Evolutionary conservation across 2,888 invertebrate species (phyloP), one percentile per base, ranked within the genome.

Genomic region (Creontiades dilutus): DNA sequence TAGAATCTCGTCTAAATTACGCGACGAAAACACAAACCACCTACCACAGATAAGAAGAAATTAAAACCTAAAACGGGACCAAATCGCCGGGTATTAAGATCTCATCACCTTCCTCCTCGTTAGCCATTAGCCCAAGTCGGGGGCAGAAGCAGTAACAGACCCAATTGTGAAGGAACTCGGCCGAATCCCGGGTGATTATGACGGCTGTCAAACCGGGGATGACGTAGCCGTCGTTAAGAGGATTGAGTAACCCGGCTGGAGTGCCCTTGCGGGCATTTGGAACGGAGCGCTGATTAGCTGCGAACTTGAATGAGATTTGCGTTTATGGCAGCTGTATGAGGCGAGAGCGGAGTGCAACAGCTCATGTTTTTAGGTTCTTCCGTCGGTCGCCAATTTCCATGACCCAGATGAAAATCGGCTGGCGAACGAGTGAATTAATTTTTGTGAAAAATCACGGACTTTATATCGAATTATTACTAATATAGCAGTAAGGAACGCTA

Each of bases 141-240:
- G 78, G 78, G 46, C 78, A 78, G 78, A 37, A 27, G 78, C 47
- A 47, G 78, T 78, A 14, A 46, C n/a, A 47, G 78, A 47, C 37
- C 47, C 78, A 78, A 37, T 78, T 78, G 78, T 46, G 16, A 46
- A 19, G 16, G 78, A 37, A 78, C 46, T 46, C 47, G 78, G 78
- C 46, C 37, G 47, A 78, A 46, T 47, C 78, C 47, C 19, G 78
- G n/a, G 14, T 78, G 9, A 47, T 46, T 46, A 78, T 78, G 78
- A 78, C 78, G 78, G 46, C 78, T 78, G 78, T 46, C 78, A 78
- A 78, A 78, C 78, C 37, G 28, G 47, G 47, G 78, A 78, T 78
- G 78, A 78, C 47, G 78, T 78, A 78, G 78, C 78, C 2, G 46
- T 78, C 78, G 28, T 78, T 78, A 78, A 68, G 23, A 23, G 68